Percentiles rank a stretch among this genome's conserved stretches.
phyloP scores from a whole-genome alignment of 2,888 invertebrate genomes.

The Drosophila stalkeri region DNA sequence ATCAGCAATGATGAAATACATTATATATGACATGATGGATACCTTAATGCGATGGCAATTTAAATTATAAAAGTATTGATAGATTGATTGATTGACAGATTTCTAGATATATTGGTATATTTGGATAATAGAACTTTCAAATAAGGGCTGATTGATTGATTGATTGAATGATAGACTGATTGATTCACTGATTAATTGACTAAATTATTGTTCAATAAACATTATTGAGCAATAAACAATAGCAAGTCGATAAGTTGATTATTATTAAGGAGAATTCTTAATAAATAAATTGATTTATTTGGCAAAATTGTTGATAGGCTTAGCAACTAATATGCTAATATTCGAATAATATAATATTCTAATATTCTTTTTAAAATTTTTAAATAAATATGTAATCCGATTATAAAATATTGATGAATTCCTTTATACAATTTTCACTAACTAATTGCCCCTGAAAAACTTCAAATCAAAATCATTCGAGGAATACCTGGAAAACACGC shows the following conservation, averaged over 20 bases:
- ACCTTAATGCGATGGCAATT: not conserved
- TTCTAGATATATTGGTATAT: not conserved
- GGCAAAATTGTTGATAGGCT: not conserved
- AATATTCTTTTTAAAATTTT: not conserved
- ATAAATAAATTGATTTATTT: too few relatives aligned
- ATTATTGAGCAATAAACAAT: too few relatives aligned
- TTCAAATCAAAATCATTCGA: not conserved
- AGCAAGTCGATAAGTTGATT: too few relatives aligned
- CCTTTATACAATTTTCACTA: not conserved
- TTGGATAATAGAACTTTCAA: not conserved
- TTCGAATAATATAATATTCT: too few relatives aligned
- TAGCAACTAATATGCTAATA: not conserved
- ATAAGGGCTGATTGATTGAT: not conserved
- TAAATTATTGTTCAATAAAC: too few relatives aligned
- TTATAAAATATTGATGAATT: not conserved
- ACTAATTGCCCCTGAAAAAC: not conserved
- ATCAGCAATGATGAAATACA: not conserved
- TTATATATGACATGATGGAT: not conserved
- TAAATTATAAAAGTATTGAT: not conserved
- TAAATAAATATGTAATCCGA: not conserved
- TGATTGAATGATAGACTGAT: too few relatives aligned
- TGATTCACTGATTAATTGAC: not conserved
- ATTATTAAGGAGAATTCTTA: too few relatives aligned
- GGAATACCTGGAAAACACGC: slow-evolving; percentile 3
- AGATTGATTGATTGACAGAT: not conserved